Evolutionary conservation across 2,888 invertebrate genomes (phyloP).

Genomic region (Drosophila rubida): DNA sequence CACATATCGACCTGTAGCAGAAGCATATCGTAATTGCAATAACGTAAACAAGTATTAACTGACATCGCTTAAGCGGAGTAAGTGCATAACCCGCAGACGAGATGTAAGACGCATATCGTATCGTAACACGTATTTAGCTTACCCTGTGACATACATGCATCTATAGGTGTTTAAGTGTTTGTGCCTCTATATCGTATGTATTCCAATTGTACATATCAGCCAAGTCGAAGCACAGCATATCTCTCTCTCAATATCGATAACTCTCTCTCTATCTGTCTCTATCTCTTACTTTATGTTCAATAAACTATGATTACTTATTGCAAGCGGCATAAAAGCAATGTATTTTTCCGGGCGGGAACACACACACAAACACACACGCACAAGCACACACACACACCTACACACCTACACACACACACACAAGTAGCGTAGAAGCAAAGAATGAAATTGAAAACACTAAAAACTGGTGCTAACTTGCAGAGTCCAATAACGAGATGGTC

Average conservation of each 20-base stretch:
- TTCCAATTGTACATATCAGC: slow-evolving; percentile 73
- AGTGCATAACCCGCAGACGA: neutral
- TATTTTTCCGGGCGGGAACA: slow-evolving; percentile 41
- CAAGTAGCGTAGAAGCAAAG: slow-evolving; percentile 19
- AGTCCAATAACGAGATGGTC: slow-evolving; percentile 76
- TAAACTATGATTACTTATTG: slow-evolving; percentile 59
- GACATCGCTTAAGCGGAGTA: neutral
- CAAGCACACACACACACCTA: slow-evolving; percentile 14
- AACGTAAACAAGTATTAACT: neutral
- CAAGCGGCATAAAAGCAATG: slow-evolving; percentile 21
- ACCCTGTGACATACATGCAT: slow-evolving; percentile 18
- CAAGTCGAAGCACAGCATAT: slow-evolving; percentile 47
- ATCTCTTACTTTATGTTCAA: slow-evolving; percentile 60
- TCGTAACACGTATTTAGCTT: slow-evolving; percentile 2
- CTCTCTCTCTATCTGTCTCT: slow-evolving; percentile 28
- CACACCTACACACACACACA: slow-evolving; percentile 20
- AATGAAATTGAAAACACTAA: slow-evolving; percentile 45
- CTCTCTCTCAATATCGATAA: slow-evolving; percentile 32
- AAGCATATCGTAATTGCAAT: neutral
- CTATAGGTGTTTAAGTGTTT: slow-evolving; percentile 2
- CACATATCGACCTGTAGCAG: neutral
- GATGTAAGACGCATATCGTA: neutral
- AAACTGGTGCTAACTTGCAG: slow-evolving; percentile 71
- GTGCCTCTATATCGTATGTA: slow-evolving; percentile 40
- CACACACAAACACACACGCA: slow-evolving; percentile 19